phyloP scores from a whole-genome alignment of 2,113 vertebrate species.

The Phyllopteryx taeniolatus region DNA sequence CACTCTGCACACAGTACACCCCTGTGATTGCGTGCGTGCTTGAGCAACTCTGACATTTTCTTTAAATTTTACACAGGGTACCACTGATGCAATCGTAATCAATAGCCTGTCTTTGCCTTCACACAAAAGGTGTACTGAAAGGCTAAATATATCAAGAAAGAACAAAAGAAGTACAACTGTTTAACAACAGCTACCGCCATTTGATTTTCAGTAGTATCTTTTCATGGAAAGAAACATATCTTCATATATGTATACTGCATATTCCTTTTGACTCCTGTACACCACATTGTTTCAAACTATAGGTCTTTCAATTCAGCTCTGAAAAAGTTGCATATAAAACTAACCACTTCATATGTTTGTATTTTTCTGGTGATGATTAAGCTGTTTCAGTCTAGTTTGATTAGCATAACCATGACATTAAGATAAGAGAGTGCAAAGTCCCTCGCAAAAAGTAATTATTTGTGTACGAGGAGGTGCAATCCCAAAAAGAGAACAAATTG shows the following conservation, averaged over 20 bases:
- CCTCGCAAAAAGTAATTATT: background rate
- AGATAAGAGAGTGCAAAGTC: background rate
- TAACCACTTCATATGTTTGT: too few relatives aligned
- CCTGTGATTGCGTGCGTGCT: background rate
- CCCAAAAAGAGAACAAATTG: background rate
- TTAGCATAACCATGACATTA: background rate
- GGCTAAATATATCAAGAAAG: background rate
- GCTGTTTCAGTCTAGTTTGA: background rate
- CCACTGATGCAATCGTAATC: background rate
- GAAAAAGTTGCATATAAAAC: background rate
- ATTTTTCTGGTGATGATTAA: background rate
- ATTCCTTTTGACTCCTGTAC: too few relatives aligned
- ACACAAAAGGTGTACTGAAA: background rate
- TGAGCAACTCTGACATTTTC: slow-evolving; percentile 3
- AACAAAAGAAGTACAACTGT: background rate
- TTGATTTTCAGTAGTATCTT: background rate
- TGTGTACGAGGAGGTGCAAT: background rate
- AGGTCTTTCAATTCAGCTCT: background rate
- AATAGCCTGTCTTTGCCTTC: background rate
- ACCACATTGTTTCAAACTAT: too few relatives aligned
- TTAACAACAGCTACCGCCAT: background rate
- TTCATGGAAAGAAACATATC: background rate
- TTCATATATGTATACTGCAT: background rate
- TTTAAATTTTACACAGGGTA: too few relatives aligned
- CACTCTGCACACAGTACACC: background rate